Base-by-base conservation (phyloP, 2,888 invertebrate genomes). In the Rhingia rostrata region DNA sequence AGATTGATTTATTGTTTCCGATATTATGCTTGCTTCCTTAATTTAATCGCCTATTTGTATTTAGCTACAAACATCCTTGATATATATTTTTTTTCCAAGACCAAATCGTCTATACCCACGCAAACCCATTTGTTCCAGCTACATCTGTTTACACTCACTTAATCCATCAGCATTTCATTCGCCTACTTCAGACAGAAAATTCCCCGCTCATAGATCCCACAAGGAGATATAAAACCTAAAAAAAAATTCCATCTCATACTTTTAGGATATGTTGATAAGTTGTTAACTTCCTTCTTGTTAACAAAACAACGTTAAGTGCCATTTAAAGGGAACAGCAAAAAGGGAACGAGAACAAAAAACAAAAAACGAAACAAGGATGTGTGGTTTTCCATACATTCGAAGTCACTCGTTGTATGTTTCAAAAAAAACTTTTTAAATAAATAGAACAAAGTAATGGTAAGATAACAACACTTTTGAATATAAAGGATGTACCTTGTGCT, bases 91-190 rank as follows among this genome's bases (percentile, higher is more conserved):
- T 6, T 10, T 39, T 22, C 1, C 22, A 3, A 33, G 14, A 14
- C 0, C 35, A 64, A 64, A 64, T 7, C 47, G 6, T 4, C 41
- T n/a, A 43, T 2, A 41, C 14, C 43, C 43, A 7, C 10, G 2
- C 3, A 45, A 9, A 45, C 22, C 22, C 1, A 45, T 12, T 6
- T 12, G 6, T 45, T 56, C 22, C 35, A 43, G 0, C 9, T 49
- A 39, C 10, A 49, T 30, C 60, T 41, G 51, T 66, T 80, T 67
- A 80, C 73, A 73, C 60, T 67, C 73, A 74, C 60, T 67, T 64
- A 60, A 80, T 72, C 64, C 78, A 64, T 72, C 58, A 72, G 56
- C 10, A 58, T 56, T 56, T 7, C 37, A 14, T 39, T 60, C 30
- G 43, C 60, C 60, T 51, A 58, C 47, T 35, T 4, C n/a, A 45